Percentiles rank a stretch among this genome's conserved stretches.
Conservation (phyloP, 2,113 vertebrate genomes). For the Merops nubicus region DNA sequence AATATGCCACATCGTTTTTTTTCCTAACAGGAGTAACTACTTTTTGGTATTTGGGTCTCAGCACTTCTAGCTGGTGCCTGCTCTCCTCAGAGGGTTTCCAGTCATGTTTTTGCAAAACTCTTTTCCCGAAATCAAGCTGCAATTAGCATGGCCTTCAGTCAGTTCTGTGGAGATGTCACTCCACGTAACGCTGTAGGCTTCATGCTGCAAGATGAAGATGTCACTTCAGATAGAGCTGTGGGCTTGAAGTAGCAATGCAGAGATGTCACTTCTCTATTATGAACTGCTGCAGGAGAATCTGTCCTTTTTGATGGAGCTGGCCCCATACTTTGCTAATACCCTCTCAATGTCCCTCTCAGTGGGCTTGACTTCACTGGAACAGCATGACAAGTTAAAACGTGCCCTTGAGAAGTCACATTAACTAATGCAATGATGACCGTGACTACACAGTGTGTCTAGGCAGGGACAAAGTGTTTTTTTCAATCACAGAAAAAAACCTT, state of each 20-base stretch:
- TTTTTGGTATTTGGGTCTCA: neutral
- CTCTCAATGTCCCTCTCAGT: constrained; percentile 18
- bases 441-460: neutral
- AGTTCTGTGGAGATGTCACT: constrained; percentile 37
- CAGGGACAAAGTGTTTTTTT: constrained; percentile 18
- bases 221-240: constrained; percentile 34
- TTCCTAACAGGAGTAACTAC: neutral
- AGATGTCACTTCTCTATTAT: constrained; percentile 34
- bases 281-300: constrained; percentile 16
- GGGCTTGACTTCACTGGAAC: constrained; percentile 26
- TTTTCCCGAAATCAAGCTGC: neutral
- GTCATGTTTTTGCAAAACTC: neutral
- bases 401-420: constrained; percentile 51
- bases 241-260: constrained; percentile 15
- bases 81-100: neutral
- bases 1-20: neutral
- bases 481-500: neutral
- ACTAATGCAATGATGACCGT: neutral
- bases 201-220: constrained; percentile 20
- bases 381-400: constrained; percentile 44
- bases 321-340: neutral
- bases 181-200: neutral
- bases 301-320: constrained; percentile 34
- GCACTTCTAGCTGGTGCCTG: neutral
- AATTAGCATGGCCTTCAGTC: constrained; percentile 37